Base-by-base conservation (phyloP, 1,140 invertebrate species). In the Micrasema longulum region DNA sequence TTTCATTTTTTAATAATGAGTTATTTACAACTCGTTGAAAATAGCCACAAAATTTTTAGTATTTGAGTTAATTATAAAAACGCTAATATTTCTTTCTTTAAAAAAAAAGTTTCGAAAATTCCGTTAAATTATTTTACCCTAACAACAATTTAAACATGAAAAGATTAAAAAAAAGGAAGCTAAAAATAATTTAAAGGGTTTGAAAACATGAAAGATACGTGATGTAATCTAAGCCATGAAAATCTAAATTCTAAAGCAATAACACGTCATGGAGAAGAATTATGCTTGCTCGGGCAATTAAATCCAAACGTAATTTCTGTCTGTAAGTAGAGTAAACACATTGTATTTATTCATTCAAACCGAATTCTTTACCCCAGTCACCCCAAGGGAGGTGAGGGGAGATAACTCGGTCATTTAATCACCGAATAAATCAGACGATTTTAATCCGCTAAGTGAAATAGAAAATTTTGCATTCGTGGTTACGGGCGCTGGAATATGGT, bases 361-460 rank as follows among this genome's bases (percentile, higher is more conserved):
- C 22, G 62, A 65, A 67, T 60, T 67, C 23, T 67, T 73, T 41
- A 41, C 55, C 55, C 55, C 36, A 16, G 41, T 36, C 55, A 16
- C 43, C 14, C 65, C 64, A 16, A 14, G 26, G 26, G 26, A 2
- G 26, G 26, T 7, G 26, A 31, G 26, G 64, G 18, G 35, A 20
- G 60, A 41, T 23, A 43, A 60, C 50, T 67, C 57, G 47, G 63
- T 38, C 71, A 76, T 76, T 73, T 76, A 76, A 76, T 76, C 74
- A 71, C 71, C 74, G 64, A 73, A 76, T 76, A 76, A 76, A 76
- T 76, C 74, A 73, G 68, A 69, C 63, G 63, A 76, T 73, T 76
- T 76, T 76, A 76, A 76, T 76, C 74, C 62, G 71, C 64, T 76
- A 76, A 76, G 74, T 76, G 74, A 76, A 76, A 73, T 76, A 76